These are phyloP conservation scores for Leptopilina syphax DNA, from an alignment of 2,888 invertebrate species.

Conservation along the genomic window DNA sequence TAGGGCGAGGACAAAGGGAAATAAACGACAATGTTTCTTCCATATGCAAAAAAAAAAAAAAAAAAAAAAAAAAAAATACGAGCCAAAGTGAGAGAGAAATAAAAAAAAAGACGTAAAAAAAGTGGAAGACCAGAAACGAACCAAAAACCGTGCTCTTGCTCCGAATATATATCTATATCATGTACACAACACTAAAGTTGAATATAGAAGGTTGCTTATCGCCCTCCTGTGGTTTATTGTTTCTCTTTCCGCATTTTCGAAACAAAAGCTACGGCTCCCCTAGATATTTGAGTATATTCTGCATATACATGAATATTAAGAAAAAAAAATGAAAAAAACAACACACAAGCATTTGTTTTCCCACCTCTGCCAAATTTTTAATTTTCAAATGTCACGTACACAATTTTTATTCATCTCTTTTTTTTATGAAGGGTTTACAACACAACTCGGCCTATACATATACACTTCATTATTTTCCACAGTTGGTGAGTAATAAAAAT, in stretches of 20 bases:
- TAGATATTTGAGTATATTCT: not conserved
- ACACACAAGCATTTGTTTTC: not conserved
- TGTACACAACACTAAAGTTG: not conserved
- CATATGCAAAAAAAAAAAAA: conserved; percentile 2
- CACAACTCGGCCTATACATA: not conserved
- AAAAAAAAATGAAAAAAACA: not conserved
- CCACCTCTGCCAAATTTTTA: not conserved
- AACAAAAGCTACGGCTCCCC: conserved; percentile 4
- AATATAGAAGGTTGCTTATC: conserved; percentile 17
- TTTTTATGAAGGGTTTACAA: too few relatives aligned
- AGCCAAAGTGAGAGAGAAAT: not conserved
- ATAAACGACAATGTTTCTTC: conserved; percentile 24
- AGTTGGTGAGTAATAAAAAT: not conserved
- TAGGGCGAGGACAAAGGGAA: conserved; percentile 24
- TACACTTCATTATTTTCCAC: not conserved
- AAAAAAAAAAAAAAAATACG: not conserved
- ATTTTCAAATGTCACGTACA: conserved; percentile 12
- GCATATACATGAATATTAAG: not conserved
- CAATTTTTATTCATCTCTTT: not conserved
- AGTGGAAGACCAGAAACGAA: not conserved
- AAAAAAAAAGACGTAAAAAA: not conserved
- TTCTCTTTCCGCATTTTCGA: conserved; percentile 24
- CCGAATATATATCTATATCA: not conserved
- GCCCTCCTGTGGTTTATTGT: conserved; percentile 12
- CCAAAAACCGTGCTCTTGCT: conserved; percentile 5